Evolutionary conservation across 2,797 vertebrate species (phyloP).

Genomic region (Sebastes diploproa): DNA sequence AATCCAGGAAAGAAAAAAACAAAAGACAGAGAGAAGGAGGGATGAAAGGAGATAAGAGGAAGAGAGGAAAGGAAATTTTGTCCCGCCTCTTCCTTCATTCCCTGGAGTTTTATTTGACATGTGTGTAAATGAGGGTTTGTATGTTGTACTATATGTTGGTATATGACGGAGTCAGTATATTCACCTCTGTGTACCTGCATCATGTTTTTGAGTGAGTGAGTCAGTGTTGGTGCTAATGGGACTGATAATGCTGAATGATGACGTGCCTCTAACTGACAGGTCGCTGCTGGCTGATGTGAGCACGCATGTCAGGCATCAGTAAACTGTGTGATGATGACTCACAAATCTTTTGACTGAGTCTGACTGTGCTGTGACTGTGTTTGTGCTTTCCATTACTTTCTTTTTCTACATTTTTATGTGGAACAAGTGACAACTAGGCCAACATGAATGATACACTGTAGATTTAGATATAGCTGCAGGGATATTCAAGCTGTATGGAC

Average conservation of each 20-base stretch:
- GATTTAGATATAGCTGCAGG: neutral
- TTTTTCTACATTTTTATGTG: neutral
- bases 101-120: slow-evolving; percentile 7
- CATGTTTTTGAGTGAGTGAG: neutral
- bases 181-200: slow-evolving; percentile 1
- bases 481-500: neutral
- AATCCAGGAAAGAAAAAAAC: slow-evolving; percentile 12
- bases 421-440: neutral
- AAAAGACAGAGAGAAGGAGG: slow-evolving; percentile 14
- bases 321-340: slow-evolving; percentile 30
- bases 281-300: slow-evolving; percentile 6
- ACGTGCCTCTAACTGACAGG: slow-evolving; percentile 29
- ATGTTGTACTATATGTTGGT: neutral
- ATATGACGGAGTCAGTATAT: neutral
- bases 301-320: slow-evolving; percentile 24
- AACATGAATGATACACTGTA: neutral
- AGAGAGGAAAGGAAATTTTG: slow-evolving; percentile 26
- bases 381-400: neutral
- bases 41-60: slow-evolving; percentile 58
- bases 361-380: neutral
- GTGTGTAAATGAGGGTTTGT: neutral
- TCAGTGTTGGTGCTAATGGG: slow-evolving; percentile 15
- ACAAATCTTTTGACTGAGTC: slow-evolving; percentile 21
- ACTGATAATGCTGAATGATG: slow-evolving; percentile 23
- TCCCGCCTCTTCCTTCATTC: slow-evolving; percentile 7